Percentiles rank a stretch among this genome's conserved stretches.
Conservation (phyloP, 2,797 vertebrate species). For the Corythornis leucogaster region DNA sequence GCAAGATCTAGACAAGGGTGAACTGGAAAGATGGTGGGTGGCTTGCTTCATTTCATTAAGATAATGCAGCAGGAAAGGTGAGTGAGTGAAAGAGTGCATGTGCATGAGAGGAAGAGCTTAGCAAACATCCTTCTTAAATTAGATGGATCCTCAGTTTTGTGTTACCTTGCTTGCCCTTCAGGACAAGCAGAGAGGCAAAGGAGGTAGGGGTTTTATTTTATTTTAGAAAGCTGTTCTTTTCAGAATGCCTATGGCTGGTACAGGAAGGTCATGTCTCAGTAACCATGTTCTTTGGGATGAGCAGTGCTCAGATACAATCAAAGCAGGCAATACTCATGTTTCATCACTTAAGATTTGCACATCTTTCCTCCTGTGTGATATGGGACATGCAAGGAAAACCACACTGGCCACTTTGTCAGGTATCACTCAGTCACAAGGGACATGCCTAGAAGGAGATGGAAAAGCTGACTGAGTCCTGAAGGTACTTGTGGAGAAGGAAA, state of each 20-base stretch:
- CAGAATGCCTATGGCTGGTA: background rate
- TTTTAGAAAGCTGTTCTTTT: background rate
- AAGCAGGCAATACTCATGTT: background rate
- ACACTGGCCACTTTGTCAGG: background rate
- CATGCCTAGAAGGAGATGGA: background rate
- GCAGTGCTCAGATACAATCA: background rate
- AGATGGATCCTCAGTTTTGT: slow-evolving; percentile 52
- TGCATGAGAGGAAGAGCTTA: slow-evolving; percentile 70
- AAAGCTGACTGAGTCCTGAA: background rate
- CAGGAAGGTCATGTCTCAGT: slow-evolving; percentile 15
- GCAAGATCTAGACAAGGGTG: slow-evolving; percentile 49
- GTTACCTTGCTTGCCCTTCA: slow-evolving; percentile 68
- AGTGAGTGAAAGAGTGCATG: slow-evolving; percentile 68
- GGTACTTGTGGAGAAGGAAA: background rate
- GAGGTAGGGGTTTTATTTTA: background rate
- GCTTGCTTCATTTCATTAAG: slow-evolving; percentile 62
- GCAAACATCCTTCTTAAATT: slow-evolving; percentile 70
- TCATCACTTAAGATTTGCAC: background rate
- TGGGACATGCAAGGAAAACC: background rate
- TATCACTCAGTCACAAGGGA: background rate
- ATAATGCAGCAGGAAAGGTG: slow-evolving; percentile 65
- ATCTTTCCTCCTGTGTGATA: background rate
- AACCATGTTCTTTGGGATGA: background rate
- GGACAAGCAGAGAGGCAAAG: slow-evolving; percentile 42
- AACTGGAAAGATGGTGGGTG: background rate